Evolutionary conservation across 2,797 vertebrate species (phyloP).

Genomic region (Rhinella marina): DNA sequence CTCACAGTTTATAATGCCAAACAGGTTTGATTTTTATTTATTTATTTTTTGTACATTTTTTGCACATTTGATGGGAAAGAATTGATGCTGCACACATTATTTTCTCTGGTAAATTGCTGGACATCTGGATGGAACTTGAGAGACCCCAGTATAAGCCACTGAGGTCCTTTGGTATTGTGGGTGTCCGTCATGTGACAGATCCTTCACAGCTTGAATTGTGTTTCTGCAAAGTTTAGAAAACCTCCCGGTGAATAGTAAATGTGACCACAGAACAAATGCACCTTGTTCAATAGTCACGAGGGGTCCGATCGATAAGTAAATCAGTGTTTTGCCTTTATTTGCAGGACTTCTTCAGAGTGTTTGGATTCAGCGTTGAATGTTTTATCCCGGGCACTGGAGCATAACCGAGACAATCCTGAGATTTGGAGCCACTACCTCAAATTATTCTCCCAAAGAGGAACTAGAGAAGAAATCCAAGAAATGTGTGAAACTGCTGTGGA

Average conservation of each 20-base stretch:
- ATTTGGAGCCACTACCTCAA: conserved; percentile 95
- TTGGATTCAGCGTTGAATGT: conserved; percentile 94
- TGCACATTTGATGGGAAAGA: too few species aligned
- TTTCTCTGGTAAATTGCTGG: too few species aligned
- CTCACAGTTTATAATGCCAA: not conserved
- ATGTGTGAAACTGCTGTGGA: conserved; percentile 98
- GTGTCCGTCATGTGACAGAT: too few species aligned
- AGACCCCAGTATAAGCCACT: too few species aligned
- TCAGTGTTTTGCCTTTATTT: not conserved
- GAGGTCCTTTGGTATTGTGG: too few species aligned
- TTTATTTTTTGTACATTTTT: not conserved
- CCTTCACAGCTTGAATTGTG: too few species aligned
- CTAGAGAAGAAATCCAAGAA: conserved; percentile 89
- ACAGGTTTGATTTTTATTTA: not conserved
- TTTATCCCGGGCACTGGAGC: conserved; percentile 92
- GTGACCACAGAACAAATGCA: too few species aligned
- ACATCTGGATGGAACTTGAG: too few species aligned
- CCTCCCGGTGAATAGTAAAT: too few species aligned
- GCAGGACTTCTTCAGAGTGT: conserved; percentile 83
- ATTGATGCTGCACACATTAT: too few species aligned
- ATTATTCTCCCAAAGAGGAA: conserved; percentile 89
- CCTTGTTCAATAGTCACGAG: too few species aligned
- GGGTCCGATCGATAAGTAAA: not conserved
- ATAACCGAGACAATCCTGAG: conserved; percentile 90
- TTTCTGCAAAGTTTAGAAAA: too few species aligned